Percentiles rank a stretch among this genome's conserved stretches.
Evolutionary conservation across 2,888 invertebrate genomes (phyloP).

Genomic region (Pimpla rufipes): DNA sequence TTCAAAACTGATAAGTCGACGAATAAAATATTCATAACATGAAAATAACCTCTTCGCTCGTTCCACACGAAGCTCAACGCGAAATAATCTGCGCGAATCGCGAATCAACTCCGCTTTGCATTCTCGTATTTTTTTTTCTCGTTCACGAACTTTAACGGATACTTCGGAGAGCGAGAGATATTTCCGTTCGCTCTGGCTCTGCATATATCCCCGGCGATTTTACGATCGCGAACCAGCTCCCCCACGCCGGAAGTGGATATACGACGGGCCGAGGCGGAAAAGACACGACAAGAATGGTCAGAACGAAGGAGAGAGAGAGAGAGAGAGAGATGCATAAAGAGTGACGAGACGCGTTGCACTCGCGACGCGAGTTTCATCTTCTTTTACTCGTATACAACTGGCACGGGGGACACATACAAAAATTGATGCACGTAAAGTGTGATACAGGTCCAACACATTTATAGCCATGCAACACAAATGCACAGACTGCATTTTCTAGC

Average conservation of each 20-base stretch:
- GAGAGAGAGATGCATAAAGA: background rate
- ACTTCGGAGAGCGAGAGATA: slow-evolving; percentile 43
- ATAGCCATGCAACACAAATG: slow-evolving; percentile 4
- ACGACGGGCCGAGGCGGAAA: background rate
- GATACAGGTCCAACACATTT: too few relatives aligned
- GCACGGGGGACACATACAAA: background rate
- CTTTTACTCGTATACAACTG: background rate
- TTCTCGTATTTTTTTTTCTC: slow-evolving; percentile 16
- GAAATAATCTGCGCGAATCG: background rate
- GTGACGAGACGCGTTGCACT: slow-evolving; percentile 44
- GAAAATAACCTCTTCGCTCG: too few relatives aligned
- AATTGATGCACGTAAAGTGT: slow-evolving; percentile 19
- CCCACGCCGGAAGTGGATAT: slow-evolving; percentile 22
- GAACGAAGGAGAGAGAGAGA: background rate
- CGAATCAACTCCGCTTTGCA: background rate
- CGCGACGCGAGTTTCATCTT: slow-evolving; percentile 29
- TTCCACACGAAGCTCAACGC: too few relatives aligned
- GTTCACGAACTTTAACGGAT: slow-evolving; percentile 30
- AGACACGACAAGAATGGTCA: slow-evolving; percentile 16
- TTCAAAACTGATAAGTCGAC: too few relatives aligned
- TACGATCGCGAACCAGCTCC: slow-evolving; percentile 45
- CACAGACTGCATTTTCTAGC: background rate
- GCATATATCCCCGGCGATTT: slow-evolving; percentile 25
- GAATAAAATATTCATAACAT: too few relatives aligned
- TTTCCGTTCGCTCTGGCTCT: slow-evolving; percentile 39